Base-by-base conservation (phyloP, 2,888 invertebrate species). In the Drosophila pseudotalamancana region DNA sequence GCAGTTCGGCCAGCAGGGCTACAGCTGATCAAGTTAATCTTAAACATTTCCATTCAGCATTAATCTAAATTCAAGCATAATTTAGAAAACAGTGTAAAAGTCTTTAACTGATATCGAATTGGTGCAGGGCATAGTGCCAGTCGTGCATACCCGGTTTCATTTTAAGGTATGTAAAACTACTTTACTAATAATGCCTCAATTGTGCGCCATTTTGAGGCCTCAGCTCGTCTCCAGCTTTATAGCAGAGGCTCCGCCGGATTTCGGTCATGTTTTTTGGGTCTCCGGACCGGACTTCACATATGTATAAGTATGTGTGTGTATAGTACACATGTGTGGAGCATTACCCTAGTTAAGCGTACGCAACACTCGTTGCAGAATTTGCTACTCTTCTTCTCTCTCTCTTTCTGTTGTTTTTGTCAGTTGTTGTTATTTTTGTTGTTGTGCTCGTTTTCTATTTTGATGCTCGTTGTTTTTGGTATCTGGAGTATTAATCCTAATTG, bases 401-500 rank as follows among this genome's bases (percentile, higher is more conserved):
- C n/a, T n/a, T n/a, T n/a, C n/a, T n/a, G n/a, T n/a, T n/a, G n/a
- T n/a, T n/a, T n/a, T n/a, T n/a, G n/a, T n/a, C n/a, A n/a, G n/a
- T n/a, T n/a, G n/a, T n/a, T n/a, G n/a, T n/a, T n/a, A n/a, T n/a
- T n/a, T n/a, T n/a, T n/a, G n/a, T n/a, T n/a, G n/a, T 29, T 35
- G 14, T 6, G 18, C 37, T 37, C 18, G 16, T 48, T 31, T 49
- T 49, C 21, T 27, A 32, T 37, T 49, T 56, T 51, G 40, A 34
- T 45, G 27, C 40, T 64, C 48, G 46, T 34, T 53, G 35, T 59
- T 69, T 66, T 64, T 66, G 67, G 53, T 88, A 88, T 89, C 89
- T 86, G 66, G 87, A 80, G 89, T 87, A 89, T 89, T 88, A 88
- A 85, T 88, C 88, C 89, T 89, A 89, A 89, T 89, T 89, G 89